These are phyloP conservation scores for Nasonia giraulti DNA, from an alignment of 1,140 invertebrate genomes.

Conservation along the genomic window DNA sequence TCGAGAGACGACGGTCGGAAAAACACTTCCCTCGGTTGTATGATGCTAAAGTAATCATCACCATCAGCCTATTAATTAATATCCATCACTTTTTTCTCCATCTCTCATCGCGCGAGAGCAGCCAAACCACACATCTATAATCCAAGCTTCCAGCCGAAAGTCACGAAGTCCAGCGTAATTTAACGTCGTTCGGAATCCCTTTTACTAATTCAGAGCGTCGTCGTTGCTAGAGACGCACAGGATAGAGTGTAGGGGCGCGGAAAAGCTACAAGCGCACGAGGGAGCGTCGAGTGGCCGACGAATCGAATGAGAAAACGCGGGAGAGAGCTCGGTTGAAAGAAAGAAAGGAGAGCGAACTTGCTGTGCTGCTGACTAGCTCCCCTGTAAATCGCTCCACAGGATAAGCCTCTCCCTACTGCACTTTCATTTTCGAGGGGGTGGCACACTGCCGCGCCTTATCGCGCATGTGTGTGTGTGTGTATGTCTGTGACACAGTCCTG, in stretches of 20 bases:
- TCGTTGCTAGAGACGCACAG: not conserved
- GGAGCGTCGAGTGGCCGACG: not conserved
- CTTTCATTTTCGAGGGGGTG: conserved; percentile 63
- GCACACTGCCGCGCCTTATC: conserved; percentile 44
- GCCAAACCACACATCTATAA: not conserved
- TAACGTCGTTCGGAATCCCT: not conserved
- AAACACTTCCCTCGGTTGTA: too few species aligned
- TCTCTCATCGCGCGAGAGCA: too few species aligned
- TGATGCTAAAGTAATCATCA: too few species aligned
- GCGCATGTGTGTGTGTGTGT: conserved; percentile 45
- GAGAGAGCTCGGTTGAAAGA: not conserved
- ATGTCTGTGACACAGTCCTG: conserved; percentile 19
- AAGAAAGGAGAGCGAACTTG: conserved; percentile 1
- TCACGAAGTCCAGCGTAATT: not conserved
- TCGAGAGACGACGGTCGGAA: too few species aligned
- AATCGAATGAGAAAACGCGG: not conserved
- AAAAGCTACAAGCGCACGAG: not conserved
- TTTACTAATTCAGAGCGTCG: conserved; percentile 18
- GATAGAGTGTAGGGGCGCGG: not conserved
- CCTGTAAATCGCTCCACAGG: conserved; percentile 25
- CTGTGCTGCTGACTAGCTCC: not conserved
- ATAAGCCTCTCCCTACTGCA: conserved; percentile 50
- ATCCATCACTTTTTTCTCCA: too few species aligned
- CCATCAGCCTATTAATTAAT: too few species aligned
- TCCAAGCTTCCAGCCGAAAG: not conserved